phyloP scores from a whole-genome alignment of 2,888 invertebrate species.

The Marronus borbonicus region DNA sequence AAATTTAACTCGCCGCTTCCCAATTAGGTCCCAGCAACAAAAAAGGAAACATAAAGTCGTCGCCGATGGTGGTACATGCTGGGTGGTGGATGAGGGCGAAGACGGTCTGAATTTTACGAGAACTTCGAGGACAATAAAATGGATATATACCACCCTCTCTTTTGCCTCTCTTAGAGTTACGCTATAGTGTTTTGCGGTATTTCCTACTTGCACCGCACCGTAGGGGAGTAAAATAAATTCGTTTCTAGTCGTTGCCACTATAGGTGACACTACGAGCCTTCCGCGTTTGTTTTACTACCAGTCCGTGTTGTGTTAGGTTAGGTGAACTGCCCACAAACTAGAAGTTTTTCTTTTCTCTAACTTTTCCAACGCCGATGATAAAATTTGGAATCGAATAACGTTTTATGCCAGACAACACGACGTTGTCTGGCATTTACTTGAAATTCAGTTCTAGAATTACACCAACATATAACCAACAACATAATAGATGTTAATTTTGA shows the following conservation, averaged over 20 bases:
- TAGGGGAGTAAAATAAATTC: background rate
- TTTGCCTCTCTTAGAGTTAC: background rate
- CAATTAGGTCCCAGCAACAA: conserved; percentile 15
- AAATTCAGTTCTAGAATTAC: too few species aligned
- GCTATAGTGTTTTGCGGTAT: background rate
- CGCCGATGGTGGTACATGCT: background rate
- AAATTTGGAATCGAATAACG: too few species aligned
- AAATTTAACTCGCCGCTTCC: conserved; percentile 6
- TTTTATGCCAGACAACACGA: too few species aligned
- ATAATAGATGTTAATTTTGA: too few species aligned
- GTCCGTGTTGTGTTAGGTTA: too few species aligned
- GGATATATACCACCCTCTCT: background rate
- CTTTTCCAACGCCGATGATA: too few species aligned
- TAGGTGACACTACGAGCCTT: background rate
- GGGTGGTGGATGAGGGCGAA: background rate
- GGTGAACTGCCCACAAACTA: too few species aligned
- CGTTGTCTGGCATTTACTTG: too few species aligned
- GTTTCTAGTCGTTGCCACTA: too few species aligned
- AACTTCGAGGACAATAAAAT: conserved; percentile 18
- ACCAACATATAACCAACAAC: too few species aligned
- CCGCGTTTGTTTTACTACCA: background rate
- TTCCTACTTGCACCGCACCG: conserved; percentile 17
- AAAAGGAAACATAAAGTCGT: conserved; percentile 21
- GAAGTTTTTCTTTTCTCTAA: too few species aligned
- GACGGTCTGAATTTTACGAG: background rate